Conservation (phyloP, 2,113 vertebrate species). For the Pungitius pungitius region DNA sequence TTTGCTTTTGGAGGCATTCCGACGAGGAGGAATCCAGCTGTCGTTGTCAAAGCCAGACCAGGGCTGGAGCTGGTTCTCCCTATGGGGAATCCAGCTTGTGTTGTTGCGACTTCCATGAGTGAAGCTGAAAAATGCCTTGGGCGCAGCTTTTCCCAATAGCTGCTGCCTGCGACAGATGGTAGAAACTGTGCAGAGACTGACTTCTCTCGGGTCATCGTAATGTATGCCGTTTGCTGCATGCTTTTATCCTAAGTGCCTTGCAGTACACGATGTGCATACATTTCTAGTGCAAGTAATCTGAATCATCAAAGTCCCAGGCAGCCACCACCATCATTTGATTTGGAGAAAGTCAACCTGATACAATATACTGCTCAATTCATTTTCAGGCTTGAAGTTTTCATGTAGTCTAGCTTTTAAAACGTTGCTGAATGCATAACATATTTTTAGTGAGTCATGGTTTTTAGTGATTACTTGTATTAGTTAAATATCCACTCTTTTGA, state of each 20-base stretch:
- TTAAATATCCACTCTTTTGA: not conserved
- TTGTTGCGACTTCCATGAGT: slow-evolving; percentile 23
- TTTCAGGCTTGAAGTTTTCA: slow-evolving; percentile 2
- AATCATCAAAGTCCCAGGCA: slow-evolving; percentile 28
- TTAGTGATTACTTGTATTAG: not conserved
- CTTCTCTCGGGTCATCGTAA: slow-evolving; percentile 50
- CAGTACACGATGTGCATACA: slow-evolving; percentile 20
- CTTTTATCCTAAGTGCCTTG: slow-evolving; percentile 64
- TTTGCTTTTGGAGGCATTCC: slow-evolving; percentile 4
- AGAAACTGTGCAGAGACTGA: slow-evolving; percentile 41
- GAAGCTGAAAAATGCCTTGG: slow-evolving; percentile 37
- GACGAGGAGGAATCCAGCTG: slow-evolving; percentile 28
- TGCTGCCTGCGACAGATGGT: slow-evolving; percentile 60
- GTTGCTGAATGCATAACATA: not conserved
- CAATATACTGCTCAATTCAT: slow-evolving; percentile 24
- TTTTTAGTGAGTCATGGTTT: not conserved
- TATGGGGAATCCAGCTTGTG: slow-evolving; percentile 45
- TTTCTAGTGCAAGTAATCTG: slow-evolving; percentile 25
- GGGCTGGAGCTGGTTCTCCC: slow-evolving; percentile 30
- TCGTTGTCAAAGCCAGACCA: slow-evolving; percentile 4
- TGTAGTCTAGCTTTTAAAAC: not conserved
- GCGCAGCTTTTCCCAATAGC: slow-evolving; percentile 44
- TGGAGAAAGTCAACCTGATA: too few relatives aligned
- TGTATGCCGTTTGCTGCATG: slow-evolving; percentile 59
- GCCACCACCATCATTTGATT: too few relatives aligned